Percentiles rank a stretch among this genome's conserved stretches.
These are phyloP conservation scores for Noturus placidus DNA, from an alignment of 2,113 vertebrate species.

Conservation along the genomic window DNA sequence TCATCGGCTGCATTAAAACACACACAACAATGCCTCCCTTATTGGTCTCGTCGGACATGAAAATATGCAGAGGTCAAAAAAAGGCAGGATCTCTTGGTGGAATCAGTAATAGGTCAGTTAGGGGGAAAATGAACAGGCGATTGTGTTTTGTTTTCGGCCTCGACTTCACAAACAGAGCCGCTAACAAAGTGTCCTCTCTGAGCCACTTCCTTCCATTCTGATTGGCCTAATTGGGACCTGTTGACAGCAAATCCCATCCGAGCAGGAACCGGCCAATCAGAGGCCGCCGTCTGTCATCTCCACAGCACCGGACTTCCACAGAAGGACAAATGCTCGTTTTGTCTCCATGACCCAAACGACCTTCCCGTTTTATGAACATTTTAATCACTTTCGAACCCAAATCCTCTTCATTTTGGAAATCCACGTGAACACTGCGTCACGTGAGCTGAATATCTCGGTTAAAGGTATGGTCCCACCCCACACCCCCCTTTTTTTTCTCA, in stretches of 20 bases:
- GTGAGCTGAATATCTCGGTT: background rate
- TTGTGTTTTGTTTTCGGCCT: slow-evolving; percentile 75
- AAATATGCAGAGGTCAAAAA: slow-evolving; percentile 51
- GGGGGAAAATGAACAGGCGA: slow-evolving; percentile 65
- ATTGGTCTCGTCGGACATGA: slow-evolving; percentile 55
- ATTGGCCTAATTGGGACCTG: slow-evolving; percentile 81
- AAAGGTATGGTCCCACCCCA: background rate
- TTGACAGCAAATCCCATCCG: slow-evolving; percentile 81
- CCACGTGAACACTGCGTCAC: background rate
- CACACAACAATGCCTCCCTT: slow-evolving; percentile 62
- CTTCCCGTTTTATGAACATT: slow-evolving; percentile 70
- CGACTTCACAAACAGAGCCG: slow-evolving; percentile 74
- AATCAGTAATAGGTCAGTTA: slow-evolving; percentile 52
- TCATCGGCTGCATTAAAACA: slow-evolving; percentile 71
- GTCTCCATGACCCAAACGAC: slow-evolving; percentile 71
- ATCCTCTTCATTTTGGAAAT: slow-evolving; percentile 40
- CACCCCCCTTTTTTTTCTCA: background rate
- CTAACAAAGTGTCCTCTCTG: slow-evolving; percentile 80
- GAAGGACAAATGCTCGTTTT: slow-evolving; percentile 71
- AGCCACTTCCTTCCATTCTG: slow-evolving; percentile 78
- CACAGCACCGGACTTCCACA: slow-evolving; percentile 70
- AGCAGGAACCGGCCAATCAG: slow-evolving; percentile 77
- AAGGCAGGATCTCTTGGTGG: slow-evolving; percentile 56
- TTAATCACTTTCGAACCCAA: slow-evolving; percentile 60
- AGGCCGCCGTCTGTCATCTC: slow-evolving; percentile 75